phyloP scores from a whole-genome alignment of 30 jellyfish, hydroid and myxozoan genomes.

The Nemopilema nomurai region DNA sequence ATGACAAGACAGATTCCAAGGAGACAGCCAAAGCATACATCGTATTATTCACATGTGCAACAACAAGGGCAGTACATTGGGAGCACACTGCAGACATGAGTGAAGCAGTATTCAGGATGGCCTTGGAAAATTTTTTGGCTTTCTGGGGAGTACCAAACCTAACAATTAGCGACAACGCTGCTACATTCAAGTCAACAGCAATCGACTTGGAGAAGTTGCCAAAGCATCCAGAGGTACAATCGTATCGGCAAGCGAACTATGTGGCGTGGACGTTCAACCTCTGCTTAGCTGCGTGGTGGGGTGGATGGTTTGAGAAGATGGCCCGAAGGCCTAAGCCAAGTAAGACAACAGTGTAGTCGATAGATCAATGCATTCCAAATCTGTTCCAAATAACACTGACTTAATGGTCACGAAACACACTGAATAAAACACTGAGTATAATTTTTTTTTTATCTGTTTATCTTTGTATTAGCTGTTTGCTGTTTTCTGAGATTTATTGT shows the following conservation, averaged over 20 bases:
- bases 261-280: slow-evolving; percentile 43
- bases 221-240: not conserved
- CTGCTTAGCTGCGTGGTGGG: slow-evolving; percentile 43
- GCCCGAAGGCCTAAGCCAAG: too few relatives aligned
- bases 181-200: slow-evolving; percentile 48
- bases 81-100: slow-evolving; percentile 12
- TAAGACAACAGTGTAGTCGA: too few relatives aligned
- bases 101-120: slow-evolving; percentile 2
- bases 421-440: too few relatives aligned
- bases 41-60: slow-evolving; percentile 14
- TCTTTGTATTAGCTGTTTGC: too few relatives aligned
- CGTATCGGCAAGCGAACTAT: not conserved
- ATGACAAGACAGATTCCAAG: slow-evolving; percentile 4
- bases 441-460: too few relatives aligned
- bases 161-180: slow-evolving; percentile 46
- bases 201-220: not conserved
- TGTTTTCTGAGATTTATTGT: too few relatives aligned
- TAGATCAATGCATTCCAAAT: too few relatives aligned
- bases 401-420: too few relatives aligned
- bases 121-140: slow-evolving; percentile 1
- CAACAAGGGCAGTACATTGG: slow-evolving; percentile 28
- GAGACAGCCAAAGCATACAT: slow-evolving; percentile 1
- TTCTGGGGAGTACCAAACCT: slow-evolving; percentile 42
- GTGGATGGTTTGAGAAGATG: slow-evolving; percentile 45
- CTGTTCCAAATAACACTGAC: too few relatives aligned